Conservation (phyloP, 1,140 invertebrate species). For the Dinothrombium tinctorium region DNA sequence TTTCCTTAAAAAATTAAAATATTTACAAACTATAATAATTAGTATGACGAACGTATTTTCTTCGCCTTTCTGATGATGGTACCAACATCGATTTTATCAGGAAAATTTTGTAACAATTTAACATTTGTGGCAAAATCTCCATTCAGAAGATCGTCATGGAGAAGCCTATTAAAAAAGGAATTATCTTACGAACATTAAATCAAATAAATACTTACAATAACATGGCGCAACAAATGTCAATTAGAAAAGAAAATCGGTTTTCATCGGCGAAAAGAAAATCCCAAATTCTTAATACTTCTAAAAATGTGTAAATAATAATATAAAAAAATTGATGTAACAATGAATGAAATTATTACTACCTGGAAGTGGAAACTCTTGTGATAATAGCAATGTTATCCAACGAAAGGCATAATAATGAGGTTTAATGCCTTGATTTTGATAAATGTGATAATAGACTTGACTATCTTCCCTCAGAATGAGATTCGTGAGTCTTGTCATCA, state of each 20-base stretch:
- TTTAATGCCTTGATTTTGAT: conserved; percentile 49
- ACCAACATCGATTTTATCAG: conserved; percentile 5
- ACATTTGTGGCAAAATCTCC: conserved; percentile 77
- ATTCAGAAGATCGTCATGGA: conserved; percentile 49
- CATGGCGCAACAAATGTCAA: conserved; percentile 84
- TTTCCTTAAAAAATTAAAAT: no score
- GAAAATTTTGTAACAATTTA: conserved; percentile 48
- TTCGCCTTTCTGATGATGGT: conserved; percentile 5
- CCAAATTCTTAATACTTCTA: conserved; percentile 82
- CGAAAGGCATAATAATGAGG: conserved; percentile 92
- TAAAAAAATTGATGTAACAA: conserved; percentile 11
- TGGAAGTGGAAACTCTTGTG: conserved; percentile 89
- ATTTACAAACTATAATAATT: no score
- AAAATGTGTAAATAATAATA: conserved; percentile 28
- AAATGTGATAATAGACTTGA: conserved; percentile 44
- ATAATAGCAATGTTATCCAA: conserved; percentile 85
- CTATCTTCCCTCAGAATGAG: conserved; percentile 50
- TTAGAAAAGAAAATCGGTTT: conserved; percentile 64
- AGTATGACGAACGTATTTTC: no score
- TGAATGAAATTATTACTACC: no score
- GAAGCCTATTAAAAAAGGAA: conserved; percentile 30
- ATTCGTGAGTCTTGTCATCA: conserved; percentile 51
- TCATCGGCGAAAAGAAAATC: conserved; percentile 77
- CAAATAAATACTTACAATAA: conserved; percentile 49
- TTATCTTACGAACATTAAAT: conserved; percentile 10